Percentiles rank a stretch among this genome's conserved stretches.
phyloP scores from a whole-genome alignment of 2,113 vertebrate genomes.

The Dasyurus viverrinus region DNA sequence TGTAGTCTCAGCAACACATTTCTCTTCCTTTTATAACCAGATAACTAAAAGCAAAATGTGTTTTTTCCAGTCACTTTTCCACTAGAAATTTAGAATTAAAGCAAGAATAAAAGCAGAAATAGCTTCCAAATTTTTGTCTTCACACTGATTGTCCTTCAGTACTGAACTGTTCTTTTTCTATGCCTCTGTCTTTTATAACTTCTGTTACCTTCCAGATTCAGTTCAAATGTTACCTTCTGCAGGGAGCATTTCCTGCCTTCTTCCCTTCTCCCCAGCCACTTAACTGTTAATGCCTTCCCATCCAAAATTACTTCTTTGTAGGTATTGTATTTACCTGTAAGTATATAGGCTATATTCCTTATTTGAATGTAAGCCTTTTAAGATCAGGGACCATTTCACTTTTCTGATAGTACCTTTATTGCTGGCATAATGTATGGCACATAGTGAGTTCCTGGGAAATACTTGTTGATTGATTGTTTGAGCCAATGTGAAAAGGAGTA shows the following conservation, averaged over 20 bases:
- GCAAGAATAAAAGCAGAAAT: not conserved
- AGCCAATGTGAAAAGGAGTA: not conserved
- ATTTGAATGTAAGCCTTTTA: not conserved
- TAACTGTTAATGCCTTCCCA: not conserved
- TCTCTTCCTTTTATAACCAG: not conserved
- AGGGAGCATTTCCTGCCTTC: not conserved
- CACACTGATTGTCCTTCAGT: not conserved
- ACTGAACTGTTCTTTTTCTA: not conserved
- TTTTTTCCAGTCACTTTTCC: not conserved
- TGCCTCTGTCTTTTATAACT: not conserved
- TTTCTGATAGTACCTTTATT: not conserved
- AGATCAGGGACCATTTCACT: not conserved
- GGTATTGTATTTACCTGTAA: not conserved
- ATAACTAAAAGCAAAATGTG: not conserved
- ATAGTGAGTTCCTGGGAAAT: not conserved
- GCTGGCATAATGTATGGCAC: not conserved
- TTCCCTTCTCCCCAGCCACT: not conserved
- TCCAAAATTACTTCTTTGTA: not conserved
- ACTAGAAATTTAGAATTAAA: not conserved
- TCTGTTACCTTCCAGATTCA: not conserved
- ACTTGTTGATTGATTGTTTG: not conserved
- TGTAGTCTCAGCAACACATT: not conserved
- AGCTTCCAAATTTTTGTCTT: not conserved
- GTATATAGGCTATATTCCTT: not conserved
- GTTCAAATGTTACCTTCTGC: not conserved